Evolutionary conservation across 2,797 vertebrate genomes (phyloP), one percentile per base, ranked within the genome.

Genomic region (Oryzias sinensis): DNA sequence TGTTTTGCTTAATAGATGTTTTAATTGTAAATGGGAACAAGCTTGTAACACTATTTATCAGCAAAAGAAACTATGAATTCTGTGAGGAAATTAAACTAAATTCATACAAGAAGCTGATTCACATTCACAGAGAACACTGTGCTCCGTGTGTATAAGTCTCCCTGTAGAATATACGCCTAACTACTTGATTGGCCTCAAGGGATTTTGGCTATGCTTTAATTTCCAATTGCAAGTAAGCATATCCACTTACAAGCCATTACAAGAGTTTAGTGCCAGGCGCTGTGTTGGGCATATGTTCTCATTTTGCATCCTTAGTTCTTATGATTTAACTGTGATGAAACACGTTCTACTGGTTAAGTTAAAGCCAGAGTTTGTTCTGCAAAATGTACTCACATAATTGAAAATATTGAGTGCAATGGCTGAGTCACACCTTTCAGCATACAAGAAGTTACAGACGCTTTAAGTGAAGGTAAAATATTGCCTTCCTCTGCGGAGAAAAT

Each of bases 211-310:
- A 77, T 44, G 47, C 77, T 84, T 85, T 87, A 83, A 88, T 87
- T 87, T 79, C 72, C 81, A 72, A 84, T 79, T 61, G 74, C 78
- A 75, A 83, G 80, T 72, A 58, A 88, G 81, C 81, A 77, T 81
- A 84, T 84, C 83, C 77, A 72, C 71, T 85, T 86, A 88, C 84
- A 87, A 85, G 79, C 78, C 77, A 86, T 83, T 85, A 86, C 80
- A 81, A 55, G 76, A 66, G 65, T 77, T 83, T 80, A 87, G 78
- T 62, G 69, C 70, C 68, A 78, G 69, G 50, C 74, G 6, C 57
- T 7, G 62, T 65, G 81, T 57, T 70, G 55, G 27, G 44, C 57
- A 60, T 70, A 72, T 70, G 79, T 70, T 74, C 65, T 52, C 65
- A 66, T 62, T 79, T 82, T 62, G 57, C 54, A 63, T 49, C 60